phyloP scores from a whole-genome alignment of 2,113 vertebrate genomes.

The Leucopternis melanops region DNA sequence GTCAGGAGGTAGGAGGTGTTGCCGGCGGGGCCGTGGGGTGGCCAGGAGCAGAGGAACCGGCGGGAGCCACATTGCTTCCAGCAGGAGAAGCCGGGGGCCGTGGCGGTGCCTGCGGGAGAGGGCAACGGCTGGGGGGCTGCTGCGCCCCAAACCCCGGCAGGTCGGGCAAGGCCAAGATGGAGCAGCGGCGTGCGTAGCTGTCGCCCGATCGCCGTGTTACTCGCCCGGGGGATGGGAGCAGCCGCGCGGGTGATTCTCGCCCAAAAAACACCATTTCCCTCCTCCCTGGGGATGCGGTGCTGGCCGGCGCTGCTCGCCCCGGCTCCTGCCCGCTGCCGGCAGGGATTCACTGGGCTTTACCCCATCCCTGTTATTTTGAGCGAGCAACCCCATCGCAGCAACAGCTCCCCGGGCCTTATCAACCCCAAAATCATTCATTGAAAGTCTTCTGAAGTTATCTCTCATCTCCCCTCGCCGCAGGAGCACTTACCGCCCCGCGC shows the following conservation, averaged over 20 bases:
- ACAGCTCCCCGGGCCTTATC: neutral
- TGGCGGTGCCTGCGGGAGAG: neutral
- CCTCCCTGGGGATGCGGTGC: fast-evolving
- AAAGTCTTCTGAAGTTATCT: constrained; percentile 1
- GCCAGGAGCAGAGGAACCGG: constrained; percentile 48
- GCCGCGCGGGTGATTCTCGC: neutral
- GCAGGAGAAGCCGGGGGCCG: constrained; percentile 26
- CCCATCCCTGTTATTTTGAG: neutral
- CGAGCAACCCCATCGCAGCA: neutral
- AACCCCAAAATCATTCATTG: neutral
- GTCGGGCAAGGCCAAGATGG: fast-evolving
- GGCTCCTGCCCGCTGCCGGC: fast-evolving
- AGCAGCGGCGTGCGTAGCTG: neutral
- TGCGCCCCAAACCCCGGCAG: fast-evolving
- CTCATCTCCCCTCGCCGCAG: neutral
- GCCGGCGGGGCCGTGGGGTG: neutral
- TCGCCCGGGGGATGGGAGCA: neutral
- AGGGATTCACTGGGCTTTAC: neutral
- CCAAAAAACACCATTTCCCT: neutral
- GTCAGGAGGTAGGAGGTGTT: constrained; percentile 52
- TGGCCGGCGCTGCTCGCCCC: fast-evolving
- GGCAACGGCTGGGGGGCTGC: neutral
- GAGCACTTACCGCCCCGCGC: constrained; percentile 16
- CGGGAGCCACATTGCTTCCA: neutral
- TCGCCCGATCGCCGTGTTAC: fast-evolving